Evolutionary conservation across 2,113 vertebrate genomes (phyloP), one percentile per base, ranked within the genome.

Genomic region (Microcebus griseorufus): DNA sequence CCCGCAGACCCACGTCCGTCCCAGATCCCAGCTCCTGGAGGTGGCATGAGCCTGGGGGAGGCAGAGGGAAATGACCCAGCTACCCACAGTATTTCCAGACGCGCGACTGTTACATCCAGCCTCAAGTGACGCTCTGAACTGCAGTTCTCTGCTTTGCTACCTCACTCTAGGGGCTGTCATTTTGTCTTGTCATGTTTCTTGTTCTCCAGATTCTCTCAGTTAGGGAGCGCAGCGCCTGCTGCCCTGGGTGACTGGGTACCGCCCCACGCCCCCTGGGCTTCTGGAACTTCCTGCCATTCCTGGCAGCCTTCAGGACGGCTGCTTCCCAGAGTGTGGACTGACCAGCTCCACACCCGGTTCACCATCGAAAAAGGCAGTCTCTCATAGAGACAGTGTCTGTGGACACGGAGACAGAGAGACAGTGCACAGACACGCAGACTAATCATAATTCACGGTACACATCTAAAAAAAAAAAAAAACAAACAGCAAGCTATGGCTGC

Each of bases 101-200:
- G 0, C 6, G 22, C 18, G 55, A 18, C n/a, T 9, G 0, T 32
- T 14, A 34, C 25, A 20, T 14, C 3, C 8, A 17, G 5, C 65
- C n/a, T 17, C 27, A 0, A 5, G 22, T 42, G 16, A 20, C 5
- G 9, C 45, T n/a, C 13, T 11, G 13, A 79, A 45, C 34, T 29
- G n/a, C 6, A 1, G 14, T 34, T 45, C 6, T 45, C 42, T 75
- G 81, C 69, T 67, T 55, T 45, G 39, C 34, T 9, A 0, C 29
- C 20, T 29, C 16, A 29, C 25, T 6, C n/a, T 3, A 45, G 51
- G n/a, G 65, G 65, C 27, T 27, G 6, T 23, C 29, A 14, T 53
- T 29, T n/a, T 23, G 13, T 64, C 37, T 67, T 37, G n/a, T n/a
- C 48, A 17, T 37, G 32, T 5, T 9, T 60, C 45, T 34, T 64